Evolutionary conservation across 2,888 invertebrate species (phyloP), one percentile per base, ranked within the genome.

Genomic region (Bombyx huttoni): DNA sequence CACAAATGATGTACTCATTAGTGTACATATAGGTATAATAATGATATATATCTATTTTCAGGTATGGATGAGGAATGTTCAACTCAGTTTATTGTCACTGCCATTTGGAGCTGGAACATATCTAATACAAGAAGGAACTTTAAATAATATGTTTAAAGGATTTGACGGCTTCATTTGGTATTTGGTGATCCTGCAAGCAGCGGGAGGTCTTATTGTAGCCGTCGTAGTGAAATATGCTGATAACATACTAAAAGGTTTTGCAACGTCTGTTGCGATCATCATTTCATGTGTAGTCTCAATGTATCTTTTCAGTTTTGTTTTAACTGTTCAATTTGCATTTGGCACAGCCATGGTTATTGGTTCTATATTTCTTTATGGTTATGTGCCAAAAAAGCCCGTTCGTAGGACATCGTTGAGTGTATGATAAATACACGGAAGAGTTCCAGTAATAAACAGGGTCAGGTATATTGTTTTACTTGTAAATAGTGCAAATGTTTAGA

Each of bases 211-310:
- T 2, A 93, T 99, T 52, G 99, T 99, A 8, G 99, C 99, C 0
- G 94, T 99, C 60, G 99, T 99, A 3, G 98, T 99, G 34, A 99
- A 99, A 89, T 99, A 99, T 79, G 99, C 99, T 0, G 99, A 99
- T 80, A 99, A 99, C 82, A 99, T 99, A 70, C 89, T 99, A 7
- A 99, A 96, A 86, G 99, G 99, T 24, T 99, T 99, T 74, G 98
- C 99, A 47, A 99, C 99, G 0, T 99, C 99, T 0, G 91, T 98
- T 52, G 98, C 99, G 7, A 99, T 99, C 61, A 92, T 99, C 48
- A 93, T 99, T 60, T 97, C 98, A 0, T 98, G 98, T 72, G 84
- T 99, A 51, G 96, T 94, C 1, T 98, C 98, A 0, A 94, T 98
- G 58, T 96, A 96, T 75, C 87, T 99, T 60, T 99, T 99, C 72